Evolutionary conservation across 2,888 invertebrate species (phyloP), one percentile per base, ranked within the genome.

Genomic region (Bedellia somnulentella): DNA sequence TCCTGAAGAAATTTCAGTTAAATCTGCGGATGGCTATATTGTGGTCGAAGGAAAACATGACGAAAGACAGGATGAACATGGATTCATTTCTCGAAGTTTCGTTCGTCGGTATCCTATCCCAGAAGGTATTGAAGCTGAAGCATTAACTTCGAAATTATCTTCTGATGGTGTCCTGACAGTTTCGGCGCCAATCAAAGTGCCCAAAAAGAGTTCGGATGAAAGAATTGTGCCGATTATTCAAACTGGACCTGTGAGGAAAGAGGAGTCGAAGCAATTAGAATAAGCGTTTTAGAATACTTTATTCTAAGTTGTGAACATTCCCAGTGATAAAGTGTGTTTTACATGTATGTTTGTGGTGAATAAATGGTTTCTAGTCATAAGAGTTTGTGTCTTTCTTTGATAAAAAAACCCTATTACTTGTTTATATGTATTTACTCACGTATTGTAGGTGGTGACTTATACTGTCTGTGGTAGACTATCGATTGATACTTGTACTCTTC

Each of bases 11-110:
- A 81, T 90, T 15, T 76, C 78, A 1, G 87, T 90, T 1, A 89
- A 86, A 52, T 86, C 86, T 0, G 75, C 83, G 1, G 86, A 86
- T 29, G 80, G 82, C 25, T 77, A 68, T 17, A 78, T 90, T 2
- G 73, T 87, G 2, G 68, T 87, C 8, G 86, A 89, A 55, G 89
- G 84, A 0, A 87, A 84, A 45, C 89, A 90, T 43, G 86, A 86
- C 38, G 89, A 89, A 44, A 83, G 82, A 39, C 75, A 81, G 37
- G 87, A 87, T 37, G 81, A 83, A n/a, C 83, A 86, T 45, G 88
- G 88, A 0, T 82, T 70, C 36, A 78, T 88, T 29, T 83, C 86
- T 0, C 76, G 87, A 13, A 85, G 88, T 40, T 86, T 89, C 41
- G 73, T 82, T 10, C 78, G 90, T 24, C 81, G 82, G 38, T 90